phyloP scores from a whole-genome alignment of 2,113 vertebrate genomes.

The Istiophorus platypterus region DNA sequence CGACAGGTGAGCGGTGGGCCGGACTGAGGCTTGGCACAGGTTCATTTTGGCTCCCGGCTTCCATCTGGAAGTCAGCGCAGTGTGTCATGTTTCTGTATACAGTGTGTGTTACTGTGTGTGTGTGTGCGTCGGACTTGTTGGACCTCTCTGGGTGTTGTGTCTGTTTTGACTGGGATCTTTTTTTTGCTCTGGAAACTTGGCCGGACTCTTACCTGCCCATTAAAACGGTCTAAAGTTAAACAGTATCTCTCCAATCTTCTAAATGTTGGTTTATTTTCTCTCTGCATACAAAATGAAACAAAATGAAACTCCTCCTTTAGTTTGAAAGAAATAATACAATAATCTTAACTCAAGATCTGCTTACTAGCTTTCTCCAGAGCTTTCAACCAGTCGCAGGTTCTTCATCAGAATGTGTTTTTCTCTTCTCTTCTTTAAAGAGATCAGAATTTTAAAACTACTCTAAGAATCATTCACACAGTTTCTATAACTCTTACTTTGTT shows the following conservation, averaged over 20 bases:
- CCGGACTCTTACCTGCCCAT: neutral
- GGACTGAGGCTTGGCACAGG: constrained; percentile 4
- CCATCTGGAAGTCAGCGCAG: constrained; percentile 31
- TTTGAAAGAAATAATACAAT: neutral
- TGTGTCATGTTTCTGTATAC: constrained; percentile 51
- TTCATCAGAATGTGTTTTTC: too few species aligned
- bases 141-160: constrained; percentile 9
- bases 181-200: constrained; percentile 62
- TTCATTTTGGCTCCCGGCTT: neutral
- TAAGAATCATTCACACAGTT: too few species aligned
- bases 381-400: too few species aligned
- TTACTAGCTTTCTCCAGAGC: neutral
- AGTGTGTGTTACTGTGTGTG: constrained; percentile 28
- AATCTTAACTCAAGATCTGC: neutral
- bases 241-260: constrained; percentile 1
- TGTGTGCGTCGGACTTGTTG: constrained; percentile 31
- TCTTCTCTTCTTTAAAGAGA: neutral
- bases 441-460: too few species aligned
- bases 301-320: neutral
- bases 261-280: neutral
- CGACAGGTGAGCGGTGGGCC: constrained; percentile 13
- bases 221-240: constrained; percentile 37
- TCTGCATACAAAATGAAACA: neutral
- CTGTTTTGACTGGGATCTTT: constrained; percentile 59
- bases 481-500: too few species aligned